Evolutionary conservation across 2,113 vertebrate genomes (phyloP), one percentile per base, ranked within the genome.

Genomic region (Nerophis lumbriciformis): DNA sequence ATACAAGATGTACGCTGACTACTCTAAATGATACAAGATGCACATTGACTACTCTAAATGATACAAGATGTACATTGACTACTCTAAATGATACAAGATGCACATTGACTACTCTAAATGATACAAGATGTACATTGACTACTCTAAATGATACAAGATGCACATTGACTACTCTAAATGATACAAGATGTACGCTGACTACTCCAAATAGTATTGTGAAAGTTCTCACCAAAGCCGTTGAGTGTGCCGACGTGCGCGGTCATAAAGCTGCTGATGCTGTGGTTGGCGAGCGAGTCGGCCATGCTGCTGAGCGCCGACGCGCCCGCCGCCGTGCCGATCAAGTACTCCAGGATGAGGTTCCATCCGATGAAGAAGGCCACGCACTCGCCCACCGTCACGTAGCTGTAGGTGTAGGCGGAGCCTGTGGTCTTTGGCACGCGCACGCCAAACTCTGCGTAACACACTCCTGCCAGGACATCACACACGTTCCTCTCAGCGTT

Each of bases 341-440:
- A 91, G 76, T 98, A 98, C 85, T 99, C 97, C 85, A 99, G 90
- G 73, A 99, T 98, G 65, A 99, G 86, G 83, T 99, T 98, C 97
- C 97, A 98, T 78, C 97, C 97, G 0, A 98, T 99, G 90, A 98
- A 98, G 69, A 99, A 99, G 0, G 97, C 97, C 87, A 99, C 97
- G 0, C 95, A 98, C 84, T 99, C 97, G 5, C 97, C 97, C 15
- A 99, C 95, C 0, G 96, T 98, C 84, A 99, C 97, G 0, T 99
- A 99, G 86, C 97, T 99, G 90, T 99, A 99, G 5, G 97, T 98
- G 85, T 99, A 99, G 75, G 97, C 97, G 0, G 97, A 99, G 19
- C 97, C 97, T 0, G 97, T 98, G 67, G 97, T 99, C 87, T 99
- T 99, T 11, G 97, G 97, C 35, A 99, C 97, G 0, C 97, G 92